phyloP scores from a whole-genome alignment of 2,797 vertebrate species.

The Danio jaintianensis region DNA sequence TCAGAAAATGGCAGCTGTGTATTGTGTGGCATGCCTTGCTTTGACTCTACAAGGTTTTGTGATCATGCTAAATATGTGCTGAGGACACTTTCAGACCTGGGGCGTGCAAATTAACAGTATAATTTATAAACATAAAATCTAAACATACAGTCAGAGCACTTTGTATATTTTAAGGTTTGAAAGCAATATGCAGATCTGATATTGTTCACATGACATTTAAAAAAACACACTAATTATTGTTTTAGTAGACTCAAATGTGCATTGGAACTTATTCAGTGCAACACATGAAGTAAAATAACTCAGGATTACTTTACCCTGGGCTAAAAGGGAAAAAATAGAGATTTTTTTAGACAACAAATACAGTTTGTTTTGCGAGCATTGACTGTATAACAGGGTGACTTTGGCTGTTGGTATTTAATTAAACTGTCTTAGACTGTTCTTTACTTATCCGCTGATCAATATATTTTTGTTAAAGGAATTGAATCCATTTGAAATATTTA shows the following conservation, averaged over 20 bases:
- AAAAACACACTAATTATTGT: background rate
- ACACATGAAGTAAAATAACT: background rate
- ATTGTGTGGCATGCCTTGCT: conserved; percentile 27
- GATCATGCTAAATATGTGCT: background rate
- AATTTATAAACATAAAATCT: no score
- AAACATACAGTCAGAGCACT: background rate
- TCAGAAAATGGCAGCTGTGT: conserved; percentile 53
- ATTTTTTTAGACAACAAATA: background rate
- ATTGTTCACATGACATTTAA: background rate
- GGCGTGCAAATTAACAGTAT: background rate
- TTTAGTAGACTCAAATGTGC: background rate
- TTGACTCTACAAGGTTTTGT: background rate
- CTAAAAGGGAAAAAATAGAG: background rate
- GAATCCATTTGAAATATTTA: background rate
- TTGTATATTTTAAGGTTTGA: background rate
- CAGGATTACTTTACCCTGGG: background rate
- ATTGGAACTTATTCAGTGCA: background rate
- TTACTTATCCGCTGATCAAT: background rate
- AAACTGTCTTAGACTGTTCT: background rate
- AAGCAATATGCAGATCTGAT: background rate
- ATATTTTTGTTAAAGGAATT: background rate
- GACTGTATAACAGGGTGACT: no score
- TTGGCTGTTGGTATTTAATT: background rate
- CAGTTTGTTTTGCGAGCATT: background rate
- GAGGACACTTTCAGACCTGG: background rate